These are phyloP conservation scores for Cottoperca gobio DNA, from an alignment of 2,797 vertebrate species.

Conservation along the genomic window DNA sequence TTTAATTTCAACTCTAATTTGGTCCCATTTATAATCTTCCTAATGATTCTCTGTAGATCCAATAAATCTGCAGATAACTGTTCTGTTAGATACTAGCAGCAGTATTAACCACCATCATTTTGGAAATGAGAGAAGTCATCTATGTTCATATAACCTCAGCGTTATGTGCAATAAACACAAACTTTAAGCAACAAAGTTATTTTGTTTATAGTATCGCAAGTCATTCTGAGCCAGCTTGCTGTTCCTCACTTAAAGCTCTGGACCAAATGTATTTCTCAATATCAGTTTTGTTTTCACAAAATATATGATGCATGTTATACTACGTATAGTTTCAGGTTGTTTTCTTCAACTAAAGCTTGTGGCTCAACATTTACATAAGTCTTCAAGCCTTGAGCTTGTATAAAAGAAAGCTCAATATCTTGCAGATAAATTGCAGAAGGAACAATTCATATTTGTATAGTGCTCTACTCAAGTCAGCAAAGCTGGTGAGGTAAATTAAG, in stretches of 20 bases:
- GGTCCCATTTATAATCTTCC: not conserved
- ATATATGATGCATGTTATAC: too few relatives aligned
- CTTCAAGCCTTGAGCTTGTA: not conserved
- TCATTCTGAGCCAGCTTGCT: not conserved
- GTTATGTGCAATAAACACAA: not conserved
- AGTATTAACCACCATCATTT: not conserved
- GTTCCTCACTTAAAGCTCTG: not conserved
- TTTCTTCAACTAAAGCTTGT: not conserved
- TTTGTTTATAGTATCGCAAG: not conserved
- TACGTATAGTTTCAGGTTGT: not conserved
- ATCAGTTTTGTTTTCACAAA: not conserved
- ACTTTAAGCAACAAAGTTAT: not conserved
- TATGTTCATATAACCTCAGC: not conserved
- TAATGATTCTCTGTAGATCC: not conserved
- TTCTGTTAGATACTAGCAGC: not conserved
- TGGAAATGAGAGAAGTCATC: not conserved
- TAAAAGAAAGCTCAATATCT: not conserved
- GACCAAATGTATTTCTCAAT: not conserved
- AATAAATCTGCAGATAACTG: not conserved
- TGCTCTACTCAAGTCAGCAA: not conserved
- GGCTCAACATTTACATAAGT: not conserved
- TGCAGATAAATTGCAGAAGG: not conserved
- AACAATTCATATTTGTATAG: not conserved
- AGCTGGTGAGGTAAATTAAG: slow-evolving; percentile 12
- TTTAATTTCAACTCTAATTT: slow-evolving; percentile 13